Conservation (phyloP, 2,888 invertebrate genomes). For the Holacanthella duospinosa region DNA sequence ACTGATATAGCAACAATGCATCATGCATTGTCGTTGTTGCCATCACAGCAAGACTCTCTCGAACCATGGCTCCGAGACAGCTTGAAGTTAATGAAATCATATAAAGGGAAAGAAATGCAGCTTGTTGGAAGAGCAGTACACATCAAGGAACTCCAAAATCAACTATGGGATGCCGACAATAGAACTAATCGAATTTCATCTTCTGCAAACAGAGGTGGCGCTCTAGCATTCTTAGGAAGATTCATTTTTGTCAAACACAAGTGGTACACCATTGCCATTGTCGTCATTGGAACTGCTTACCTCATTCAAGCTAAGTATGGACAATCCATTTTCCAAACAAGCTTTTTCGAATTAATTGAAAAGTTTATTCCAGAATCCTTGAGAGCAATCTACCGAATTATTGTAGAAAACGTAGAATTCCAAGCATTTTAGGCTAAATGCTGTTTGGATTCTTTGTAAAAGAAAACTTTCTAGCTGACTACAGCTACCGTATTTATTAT, state of each 20-base stretch:
- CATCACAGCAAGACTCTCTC: constrained; percentile 19
- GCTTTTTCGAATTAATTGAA: not conserved
- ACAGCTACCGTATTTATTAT: no score
- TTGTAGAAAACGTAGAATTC: not conserved
- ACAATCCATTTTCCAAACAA: constrained; percentile 35
- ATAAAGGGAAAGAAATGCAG: constrained; percentile 20
- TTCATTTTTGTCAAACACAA: constrained; percentile 28
- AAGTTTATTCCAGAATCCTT: not conserved
- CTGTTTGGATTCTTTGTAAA: no score
- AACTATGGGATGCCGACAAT: constrained; percentile 33
- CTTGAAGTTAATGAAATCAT: constrained; percentile 25
- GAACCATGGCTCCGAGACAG: constrained; percentile 35
- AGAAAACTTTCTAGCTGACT: no score
- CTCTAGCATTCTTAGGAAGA: constrained; percentile 18
- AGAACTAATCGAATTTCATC: constrained; percentile 15
- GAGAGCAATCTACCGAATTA: not conserved
- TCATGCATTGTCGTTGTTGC: constrained; percentile 27
- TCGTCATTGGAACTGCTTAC: constrained; percentile 25
- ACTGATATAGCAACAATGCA: constrained; percentile 35
- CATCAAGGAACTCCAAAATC: constrained; percentile 30
- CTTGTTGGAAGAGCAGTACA: constrained; percentile 22
- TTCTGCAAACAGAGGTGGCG: not conserved
- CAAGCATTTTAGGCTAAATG: not conserved
- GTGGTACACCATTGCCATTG: constrained; percentile 27
- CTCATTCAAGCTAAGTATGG: constrained; percentile 27